These are phyloP conservation scores for Cryptocephalus moraei DNA, from an alignment of 2,888 invertebrate genomes.

Conservation along the genomic window DNA sequence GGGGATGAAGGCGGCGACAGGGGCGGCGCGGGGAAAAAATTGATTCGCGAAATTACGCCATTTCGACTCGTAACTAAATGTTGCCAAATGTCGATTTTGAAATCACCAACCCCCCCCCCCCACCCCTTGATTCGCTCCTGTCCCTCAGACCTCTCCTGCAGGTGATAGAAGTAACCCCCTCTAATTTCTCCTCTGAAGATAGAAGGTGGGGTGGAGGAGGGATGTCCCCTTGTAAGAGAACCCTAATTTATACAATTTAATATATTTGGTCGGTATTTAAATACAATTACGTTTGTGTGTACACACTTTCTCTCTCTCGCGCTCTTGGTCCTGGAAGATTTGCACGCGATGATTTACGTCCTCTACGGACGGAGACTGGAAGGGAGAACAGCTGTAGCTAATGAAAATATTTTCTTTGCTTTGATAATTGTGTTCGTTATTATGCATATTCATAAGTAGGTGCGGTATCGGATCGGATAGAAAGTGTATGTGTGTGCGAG, in stretches of 20 bases:
- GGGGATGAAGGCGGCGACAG: no score
- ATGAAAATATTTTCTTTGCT: background rate
- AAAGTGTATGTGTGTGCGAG: background rate
- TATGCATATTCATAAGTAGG: background rate
- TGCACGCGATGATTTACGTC: background rate
- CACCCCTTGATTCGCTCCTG: no score
- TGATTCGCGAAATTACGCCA: no score
- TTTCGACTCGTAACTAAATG: no score
- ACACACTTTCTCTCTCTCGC: background rate
- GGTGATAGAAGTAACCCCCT: conserved; percentile 25
- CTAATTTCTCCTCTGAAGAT: conserved; percentile 24
- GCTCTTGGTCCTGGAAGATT: no score
- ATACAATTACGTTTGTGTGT: conserved; percentile 18
- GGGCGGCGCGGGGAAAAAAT: no score
- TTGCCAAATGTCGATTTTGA: no score
- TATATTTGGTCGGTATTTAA: conserved; percentile 24
- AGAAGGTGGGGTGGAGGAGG: no score
- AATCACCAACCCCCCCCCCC: no score
- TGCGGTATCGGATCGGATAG: background rate
- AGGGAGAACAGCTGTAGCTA: background rate
- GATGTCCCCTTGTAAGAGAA: conserved; percentile 14
- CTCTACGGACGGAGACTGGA: background rate
- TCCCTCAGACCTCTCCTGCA: no score
- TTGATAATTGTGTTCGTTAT: background rate
- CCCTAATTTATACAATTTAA: conserved; percentile 26